Evolutionary conservation across 2,113 vertebrate species (phyloP).

Genomic region (Boleophthalmus pectinirostris): DNA sequence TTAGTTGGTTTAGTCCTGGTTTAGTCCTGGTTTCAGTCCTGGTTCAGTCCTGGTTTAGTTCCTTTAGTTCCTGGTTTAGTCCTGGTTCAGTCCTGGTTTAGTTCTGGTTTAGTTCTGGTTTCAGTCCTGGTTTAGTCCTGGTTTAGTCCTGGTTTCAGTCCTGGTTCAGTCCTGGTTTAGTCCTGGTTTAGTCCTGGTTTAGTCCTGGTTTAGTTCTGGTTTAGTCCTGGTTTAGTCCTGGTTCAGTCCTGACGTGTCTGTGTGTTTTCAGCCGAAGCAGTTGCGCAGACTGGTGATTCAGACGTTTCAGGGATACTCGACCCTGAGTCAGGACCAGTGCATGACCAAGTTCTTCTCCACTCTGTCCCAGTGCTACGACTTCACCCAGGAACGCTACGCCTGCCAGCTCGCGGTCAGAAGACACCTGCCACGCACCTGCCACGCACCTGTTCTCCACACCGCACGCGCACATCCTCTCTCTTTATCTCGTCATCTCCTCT

Average conservation of each 20-base stretch:
- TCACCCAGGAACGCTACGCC: constrained; percentile 63
- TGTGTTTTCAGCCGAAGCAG: constrained; percentile 54
- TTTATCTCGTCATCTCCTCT: too few species aligned
- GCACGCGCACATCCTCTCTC: too few species aligned
- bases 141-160: too few species aligned
- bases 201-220: background rate
- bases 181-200: too few species aligned
- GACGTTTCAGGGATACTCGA: constrained; percentile 71
- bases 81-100: too few species aligned
- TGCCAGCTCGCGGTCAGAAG: constrained; percentile 66
- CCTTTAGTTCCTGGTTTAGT: too few species aligned
- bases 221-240: background rate
- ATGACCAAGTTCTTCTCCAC: constrained; percentile 63
- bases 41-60: too few species aligned
- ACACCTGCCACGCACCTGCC: too few species aligned
- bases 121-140: too few species aligned
- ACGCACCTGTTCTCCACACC: too few species aligned
- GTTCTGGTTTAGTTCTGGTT: too few species aligned
- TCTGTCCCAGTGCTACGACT: constrained; percentile 62
- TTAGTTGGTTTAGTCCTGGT: background rate
- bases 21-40: background rate
- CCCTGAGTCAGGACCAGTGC: constrained; percentile 67
- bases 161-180: too few species aligned
- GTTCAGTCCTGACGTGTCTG: background rate
- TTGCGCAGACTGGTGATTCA: constrained; percentile 67